These are phyloP conservation scores for Coreius guichenoti DNA, from an alignment of 2,797 vertebrate species.

Conservation along the genomic window DNA sequence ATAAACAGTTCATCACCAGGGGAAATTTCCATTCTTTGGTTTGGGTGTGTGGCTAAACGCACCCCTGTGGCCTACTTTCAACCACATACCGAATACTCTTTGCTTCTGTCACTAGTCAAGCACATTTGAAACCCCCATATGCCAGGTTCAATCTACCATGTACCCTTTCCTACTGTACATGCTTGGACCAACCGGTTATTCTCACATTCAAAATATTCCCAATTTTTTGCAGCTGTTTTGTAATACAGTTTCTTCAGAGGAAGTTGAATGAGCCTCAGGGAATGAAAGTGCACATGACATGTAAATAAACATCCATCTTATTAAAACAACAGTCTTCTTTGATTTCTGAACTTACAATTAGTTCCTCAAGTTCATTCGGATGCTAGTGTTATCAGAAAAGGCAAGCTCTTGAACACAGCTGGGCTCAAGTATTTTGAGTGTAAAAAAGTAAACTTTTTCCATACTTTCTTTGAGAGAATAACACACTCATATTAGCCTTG, in stretches of 20 bases:
- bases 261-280: conserved; percentile 24
- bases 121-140: conserved; percentile 27
- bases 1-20: conserved; percentile 6
- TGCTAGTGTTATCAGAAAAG: neutral
- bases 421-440: neutral
- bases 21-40: conserved; percentile 12
- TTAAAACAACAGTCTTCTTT: neutral
- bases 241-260: neutral
- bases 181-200: neutral
- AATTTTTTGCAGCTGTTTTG: neutral
- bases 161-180: neutral
- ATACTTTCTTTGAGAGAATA: conserved; percentile 24
- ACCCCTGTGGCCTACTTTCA: conserved; percentile 31
- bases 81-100: conserved; percentile 30
- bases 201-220: neutral
- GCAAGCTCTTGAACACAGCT: neutral
- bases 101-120: conserved; percentile 18
- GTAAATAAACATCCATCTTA: neutral
- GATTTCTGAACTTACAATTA: conserved; percentile 13
- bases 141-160: conserved; percentile 22
- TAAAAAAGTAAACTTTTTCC: conserved; percentile 21
- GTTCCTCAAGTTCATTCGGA: neutral
- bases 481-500: conserved; percentile 16
- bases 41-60: conserved; percentile 3
- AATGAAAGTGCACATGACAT: conserved; percentile 12